Base-by-base conservation (phyloP, 2,888 invertebrate genomes). In the Plagodis pulveraria region DNA sequence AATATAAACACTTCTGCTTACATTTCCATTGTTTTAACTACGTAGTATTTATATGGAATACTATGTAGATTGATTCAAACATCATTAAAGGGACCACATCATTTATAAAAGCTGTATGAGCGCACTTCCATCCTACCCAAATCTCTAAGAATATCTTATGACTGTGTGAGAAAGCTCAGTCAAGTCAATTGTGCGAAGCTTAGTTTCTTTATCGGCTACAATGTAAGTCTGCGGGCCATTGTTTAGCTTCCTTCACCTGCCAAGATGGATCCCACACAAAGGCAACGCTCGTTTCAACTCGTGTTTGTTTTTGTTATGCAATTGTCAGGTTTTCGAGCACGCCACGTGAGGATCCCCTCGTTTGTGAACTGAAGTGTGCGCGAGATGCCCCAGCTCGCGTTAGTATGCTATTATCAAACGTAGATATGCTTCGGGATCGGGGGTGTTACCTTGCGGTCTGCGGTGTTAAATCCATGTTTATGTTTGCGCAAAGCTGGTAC, bases 281-380 rank as follows among this genome's bases (percentile, higher is more conserved):
- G 86, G 83, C 82, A 72, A 77, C 77, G 83, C 84, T 86, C 84
- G 89, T 87, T 86, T 84, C 84, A 75, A 86, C 83, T 86, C 78
- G 83, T 86, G 83, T 88, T 89, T 90, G 87, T 89, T 90, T 88
- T 90, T 89, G 86, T 89, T 87, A 88, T 89, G 87, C 89, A 90
- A 90, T 90, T 91, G 62, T 86, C 84, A 81, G 84, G 86, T 86
- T 89, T 89, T 81, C 69, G 81, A 90, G 88, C 80, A 77, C 73
- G 78, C 80, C 81, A 75, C 76, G 80, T 73, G 79, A 81, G 83
- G 73, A 77, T 56, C 73, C 72, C 77, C 86, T 87, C 84, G 86
- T 87, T 88, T 87, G 87, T 81, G 81, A 83, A 81, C 77, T 86
- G 80, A 79, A 83, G 83, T 83, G 78, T 68, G 67, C 63, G 66